Evolutionary conservation across 1,140 invertebrate genomes (phyloP).

Genomic region (Acyrthosiphon pisum): DNA sequence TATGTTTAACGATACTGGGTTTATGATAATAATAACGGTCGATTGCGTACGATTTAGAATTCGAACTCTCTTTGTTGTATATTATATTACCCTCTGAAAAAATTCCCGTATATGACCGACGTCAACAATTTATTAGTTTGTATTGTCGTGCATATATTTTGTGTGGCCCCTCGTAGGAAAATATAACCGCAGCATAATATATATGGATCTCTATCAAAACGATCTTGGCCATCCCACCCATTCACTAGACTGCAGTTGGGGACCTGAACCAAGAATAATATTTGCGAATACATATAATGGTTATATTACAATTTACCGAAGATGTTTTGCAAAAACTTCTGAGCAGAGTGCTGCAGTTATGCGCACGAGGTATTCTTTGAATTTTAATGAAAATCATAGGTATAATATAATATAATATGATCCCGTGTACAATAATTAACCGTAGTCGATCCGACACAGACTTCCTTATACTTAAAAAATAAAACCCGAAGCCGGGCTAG

Average conservation of each 20-base stretch:
- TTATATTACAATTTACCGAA: neutral
- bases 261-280: no score
- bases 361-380: neutral
- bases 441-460: neutral
- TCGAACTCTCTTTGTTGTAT: neutral
- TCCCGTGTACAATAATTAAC: neutral
- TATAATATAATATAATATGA: no score
- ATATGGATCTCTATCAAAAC: neutral
- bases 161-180: neutral
- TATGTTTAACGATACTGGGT: neutral
- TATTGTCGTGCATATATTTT: neutral
- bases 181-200: neutral
- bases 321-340: no score
- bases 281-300: no score
- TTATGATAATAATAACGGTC: neutral
- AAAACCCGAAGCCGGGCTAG: neutral
- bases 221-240: neutral
- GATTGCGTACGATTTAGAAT: neutral
- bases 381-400: neutral
- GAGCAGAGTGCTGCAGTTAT: neutral
- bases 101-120: neutral
- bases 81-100: neutral
- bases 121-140: neutral
- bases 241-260: neutral
- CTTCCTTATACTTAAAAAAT: neutral